These are phyloP conservation scores for Alosa sapidissima DNA, from an alignment of 2,797 vertebrate species.

Conservation along the genomic window DNA sequence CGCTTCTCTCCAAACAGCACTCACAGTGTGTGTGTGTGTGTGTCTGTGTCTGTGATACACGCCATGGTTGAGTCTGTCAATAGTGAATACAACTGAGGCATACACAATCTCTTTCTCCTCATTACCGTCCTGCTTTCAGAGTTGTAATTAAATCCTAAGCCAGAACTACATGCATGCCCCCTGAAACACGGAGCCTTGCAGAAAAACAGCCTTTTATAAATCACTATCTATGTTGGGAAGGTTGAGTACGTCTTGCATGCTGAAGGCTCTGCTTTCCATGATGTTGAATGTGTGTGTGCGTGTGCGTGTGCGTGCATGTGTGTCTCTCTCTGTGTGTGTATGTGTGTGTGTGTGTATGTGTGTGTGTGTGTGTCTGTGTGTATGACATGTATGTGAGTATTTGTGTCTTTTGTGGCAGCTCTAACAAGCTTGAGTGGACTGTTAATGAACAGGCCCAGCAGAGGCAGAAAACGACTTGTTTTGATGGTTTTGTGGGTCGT, in stretches of 20 bases:
- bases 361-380: background rate
- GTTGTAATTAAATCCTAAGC: slow-evolving; percentile 43
- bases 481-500: background rate
- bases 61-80: slow-evolving; percentile 20
- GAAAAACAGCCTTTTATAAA: slow-evolving; percentile 25
- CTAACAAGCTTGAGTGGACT: background rate
- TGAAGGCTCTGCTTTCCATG: background rate
- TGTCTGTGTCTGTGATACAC: background rate
- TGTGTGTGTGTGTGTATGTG: too few species aligned
- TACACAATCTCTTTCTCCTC: slow-evolving; percentile 31
- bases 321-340: background rate
- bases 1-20: background rate
- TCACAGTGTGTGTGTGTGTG: background rate
- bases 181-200: slow-evolving; percentile 30
- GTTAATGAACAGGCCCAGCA: background rate
- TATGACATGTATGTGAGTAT: background rate
- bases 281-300: background rate
- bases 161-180: slow-evolving; percentile 26
- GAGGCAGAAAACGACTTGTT: slow-evolving; percentile 33
- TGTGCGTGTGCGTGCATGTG: background rate
- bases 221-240: background rate
- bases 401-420: background rate
- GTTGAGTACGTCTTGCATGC: background rate
- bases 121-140: slow-evolving; percentile 33
- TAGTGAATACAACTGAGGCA: slow-evolving; percentile 19